phyloP scores from a whole-genome alignment of 2,888 invertebrate species.

The Meghimatium bilineatum region DNA sequence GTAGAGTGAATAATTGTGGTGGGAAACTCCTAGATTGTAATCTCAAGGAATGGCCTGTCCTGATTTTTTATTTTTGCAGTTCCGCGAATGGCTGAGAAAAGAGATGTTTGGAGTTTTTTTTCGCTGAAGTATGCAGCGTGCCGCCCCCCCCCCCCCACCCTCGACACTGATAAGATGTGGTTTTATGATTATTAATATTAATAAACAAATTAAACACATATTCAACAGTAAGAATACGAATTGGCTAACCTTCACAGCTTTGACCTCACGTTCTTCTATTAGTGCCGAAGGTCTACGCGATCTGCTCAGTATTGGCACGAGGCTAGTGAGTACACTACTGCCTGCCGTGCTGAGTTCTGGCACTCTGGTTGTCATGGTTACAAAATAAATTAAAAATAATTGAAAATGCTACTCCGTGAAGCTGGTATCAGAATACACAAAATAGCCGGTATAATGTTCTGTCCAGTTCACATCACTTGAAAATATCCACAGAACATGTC shows the following conservation, averaged over 20 bases:
- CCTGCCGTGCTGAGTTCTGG: conserved; percentile 11
- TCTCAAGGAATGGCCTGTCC: too few species aligned
- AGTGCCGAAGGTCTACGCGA: conserved; percentile 68
- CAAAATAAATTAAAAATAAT: neutral
- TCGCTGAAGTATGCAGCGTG: too few species aligned
- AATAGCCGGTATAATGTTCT: neutral
- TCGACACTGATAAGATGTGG: too few species aligned
- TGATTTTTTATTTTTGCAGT: too few species aligned
- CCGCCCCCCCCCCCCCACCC: too few species aligned
- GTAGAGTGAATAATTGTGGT: too few species aligned
- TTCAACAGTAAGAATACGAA: neutral
- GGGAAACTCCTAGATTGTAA: too few species aligned
- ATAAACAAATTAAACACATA: too few species aligned
- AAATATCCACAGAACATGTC: too few species aligned
- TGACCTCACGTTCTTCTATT: conserved; percentile 66
- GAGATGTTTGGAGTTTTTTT: too few species aligned
- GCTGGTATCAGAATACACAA: neutral
- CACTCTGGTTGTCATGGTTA: conserved; percentile 18
- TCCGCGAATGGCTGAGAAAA: too few species aligned
- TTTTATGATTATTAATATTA: too few species aligned
- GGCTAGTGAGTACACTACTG: conserved; percentile 33
- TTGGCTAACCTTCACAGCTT: conserved; percentile 53
- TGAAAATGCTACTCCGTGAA: neutral
- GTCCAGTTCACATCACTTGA: neutral
- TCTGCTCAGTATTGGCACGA: conserved; percentile 66